A percentile compares a stretch with the other conserved stretches of the same genome.
Evolutionary conservation across 2,888 invertebrate genomes (phyloP).

Genomic region (Nipponacmea schrenckii): DNA sequence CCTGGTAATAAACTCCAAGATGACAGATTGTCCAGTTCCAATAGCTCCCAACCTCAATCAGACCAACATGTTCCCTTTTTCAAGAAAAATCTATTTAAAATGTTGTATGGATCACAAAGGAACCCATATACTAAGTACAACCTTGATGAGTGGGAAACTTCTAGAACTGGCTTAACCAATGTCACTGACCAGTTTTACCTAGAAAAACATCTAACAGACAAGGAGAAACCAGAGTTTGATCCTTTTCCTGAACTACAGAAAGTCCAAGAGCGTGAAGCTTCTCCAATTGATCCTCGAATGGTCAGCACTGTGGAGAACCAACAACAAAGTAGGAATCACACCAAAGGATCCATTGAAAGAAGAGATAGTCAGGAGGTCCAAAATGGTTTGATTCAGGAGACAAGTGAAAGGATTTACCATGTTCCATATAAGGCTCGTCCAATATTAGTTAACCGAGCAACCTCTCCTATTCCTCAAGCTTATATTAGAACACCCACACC

Average conservation of each 20-base stretch:
- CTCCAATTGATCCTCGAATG: not conserved
- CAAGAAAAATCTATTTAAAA: not conserved
- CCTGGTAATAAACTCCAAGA: not conserved
- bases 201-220: not conserved
- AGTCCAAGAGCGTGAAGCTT: not conserved
- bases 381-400: not conserved
- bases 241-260: not conserved
- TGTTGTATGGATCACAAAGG: not conserved
- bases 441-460: not conserved
- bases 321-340: not conserved
- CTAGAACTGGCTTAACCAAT: not conserved
- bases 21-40: not conserved
- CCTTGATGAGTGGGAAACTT: not conserved
- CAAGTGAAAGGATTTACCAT: not conserved
- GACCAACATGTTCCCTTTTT: not conserved
- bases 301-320: not conserved
- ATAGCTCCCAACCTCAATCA: not conserved
- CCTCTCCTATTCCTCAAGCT: not conserved
- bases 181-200: not conserved
- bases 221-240: not conserved
- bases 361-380: not conserved
- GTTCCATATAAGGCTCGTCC: not conserved
- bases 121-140: not conserved
- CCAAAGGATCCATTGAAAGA: not conserved
- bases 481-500: no score